Evolutionary conservation across 1,140 invertebrate genomes (phyloP), one percentile per base, ranked within the genome.

Genomic region (Drosophila albomicans): DNA sequence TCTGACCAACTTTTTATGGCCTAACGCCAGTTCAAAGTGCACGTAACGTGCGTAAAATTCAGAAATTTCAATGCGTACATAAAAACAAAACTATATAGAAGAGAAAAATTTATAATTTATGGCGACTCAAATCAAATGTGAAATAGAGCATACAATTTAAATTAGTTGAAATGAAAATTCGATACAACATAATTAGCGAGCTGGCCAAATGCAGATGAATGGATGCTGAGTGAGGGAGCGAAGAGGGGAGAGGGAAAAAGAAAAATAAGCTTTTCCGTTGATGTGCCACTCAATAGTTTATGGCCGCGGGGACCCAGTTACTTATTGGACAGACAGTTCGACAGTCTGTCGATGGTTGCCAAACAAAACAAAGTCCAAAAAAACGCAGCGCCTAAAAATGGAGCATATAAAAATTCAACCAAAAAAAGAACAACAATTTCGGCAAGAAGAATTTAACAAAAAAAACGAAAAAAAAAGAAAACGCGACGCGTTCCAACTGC

Each of bases 61-160:
- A 25, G 10, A 59, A 43, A 52, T 73, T 77, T 65, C 20, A 54
- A 8, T 32, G 51, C 15, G 41, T 25, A 61, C 49, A 20, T 8
- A 61, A 30, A 28, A 69, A 61, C 52, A 30, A 28, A 69, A 61
- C 20, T 25, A 25, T 25, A 25, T 25, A 25, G 20, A 20, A 13
- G 43, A 30, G 13, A 69, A 69, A 20, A 38, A 38, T n/a, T 38
- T 62, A 67, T 81, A 76, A 87, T 82, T 85, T 86, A 79, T 78
- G 61, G 62, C 54, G 15, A 71, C 58, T 68, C 46, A 57, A 72
- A 81, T 49, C 41, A 54, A 70, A 79, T 70, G 62, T 63, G 62
- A 86, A 87, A 57, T 76, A 87, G 82, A 87, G 79, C 82, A 71
- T 87, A 79, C 54, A 45, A 79, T 87, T 82, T 87, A 86, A 82